A percentile compares a stretch with the other conserved stretches of the same genome.
Conservation (phyloP, 1,140 invertebrate genomes). For the Drosophila novamexicana region DNA sequence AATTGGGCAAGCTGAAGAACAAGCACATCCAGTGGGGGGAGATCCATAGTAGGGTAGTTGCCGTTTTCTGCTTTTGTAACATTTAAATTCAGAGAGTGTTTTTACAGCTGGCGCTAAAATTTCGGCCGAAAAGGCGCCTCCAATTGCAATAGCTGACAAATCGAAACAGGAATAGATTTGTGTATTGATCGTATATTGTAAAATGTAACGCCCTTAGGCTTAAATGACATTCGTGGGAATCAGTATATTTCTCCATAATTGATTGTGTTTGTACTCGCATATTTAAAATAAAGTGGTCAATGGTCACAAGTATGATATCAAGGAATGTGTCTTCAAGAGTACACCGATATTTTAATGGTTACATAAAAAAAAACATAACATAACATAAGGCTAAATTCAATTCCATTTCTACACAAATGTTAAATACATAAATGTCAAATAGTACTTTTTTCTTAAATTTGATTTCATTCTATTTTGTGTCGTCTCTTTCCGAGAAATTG, state of each 20-base stretch:
- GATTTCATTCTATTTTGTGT: too few species aligned
- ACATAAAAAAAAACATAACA: too few species aligned
- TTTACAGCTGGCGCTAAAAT: conserved; percentile 61
- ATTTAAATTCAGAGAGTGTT: conserved; percentile 69
- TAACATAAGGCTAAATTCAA: too few species aligned
- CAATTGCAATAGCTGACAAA: conserved; percentile 6
- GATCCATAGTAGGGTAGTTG: neutral
- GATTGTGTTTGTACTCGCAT: neutral
- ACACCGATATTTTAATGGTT: too few species aligned
- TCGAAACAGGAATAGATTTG: neutral
- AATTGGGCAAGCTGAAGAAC: neutral
- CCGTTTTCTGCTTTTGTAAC: neutral
- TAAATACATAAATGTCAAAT: too few species aligned
- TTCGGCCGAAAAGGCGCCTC: neutral
- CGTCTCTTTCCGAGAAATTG: too few species aligned
- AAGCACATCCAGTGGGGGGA: neutral
- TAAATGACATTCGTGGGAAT: neutral
- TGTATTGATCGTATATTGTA: neutral
- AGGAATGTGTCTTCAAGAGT: too few species aligned
- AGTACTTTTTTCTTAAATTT: too few species aligned
- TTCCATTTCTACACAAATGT: too few species aligned
- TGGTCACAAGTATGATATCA: too few species aligned
- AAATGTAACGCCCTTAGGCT: neutral
- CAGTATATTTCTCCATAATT: neutral
- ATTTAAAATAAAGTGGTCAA: too few species aligned